These are phyloP conservation scores for Acyrthosiphon pisum DNA, from an alignment of 1,140 invertebrate species.

Conservation along the genomic window DNA sequence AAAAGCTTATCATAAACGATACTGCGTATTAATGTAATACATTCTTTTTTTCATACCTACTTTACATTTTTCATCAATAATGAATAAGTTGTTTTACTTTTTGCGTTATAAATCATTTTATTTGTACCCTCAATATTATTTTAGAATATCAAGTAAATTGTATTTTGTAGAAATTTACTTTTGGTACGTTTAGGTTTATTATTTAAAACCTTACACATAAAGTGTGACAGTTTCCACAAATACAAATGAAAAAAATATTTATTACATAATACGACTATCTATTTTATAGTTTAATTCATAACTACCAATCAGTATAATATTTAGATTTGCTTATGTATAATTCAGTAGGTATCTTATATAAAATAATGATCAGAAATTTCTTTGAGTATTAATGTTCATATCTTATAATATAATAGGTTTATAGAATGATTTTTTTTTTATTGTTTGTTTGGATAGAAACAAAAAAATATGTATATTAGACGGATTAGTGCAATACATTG, in stretches of 20 bases:
- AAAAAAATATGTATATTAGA: background rate
- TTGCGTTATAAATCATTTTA: background rate
- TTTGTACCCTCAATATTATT: background rate
- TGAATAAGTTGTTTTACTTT: background rate
- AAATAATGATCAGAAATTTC: background rate
- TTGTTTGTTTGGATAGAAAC: background rate
- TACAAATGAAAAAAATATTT: background rate
- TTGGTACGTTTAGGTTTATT: background rate
- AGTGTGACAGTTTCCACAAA: background rate
- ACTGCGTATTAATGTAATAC: background rate
- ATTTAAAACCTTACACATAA: background rate
- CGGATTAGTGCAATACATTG: background rate
- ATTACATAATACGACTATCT: background rate
- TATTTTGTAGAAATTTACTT: background rate
- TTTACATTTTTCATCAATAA: conserved; percentile 24
- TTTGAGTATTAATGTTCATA: background rate
- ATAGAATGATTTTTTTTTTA: background rate
- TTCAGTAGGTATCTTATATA: background rate
- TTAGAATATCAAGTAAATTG: background rate
- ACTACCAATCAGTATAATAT: background rate
- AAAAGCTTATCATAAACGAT: conserved; percentile 3
- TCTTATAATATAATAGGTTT: background rate
- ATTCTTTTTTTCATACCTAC: background rate
- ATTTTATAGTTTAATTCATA: background rate
- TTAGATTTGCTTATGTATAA: background rate